Evolutionary conservation across 1,140 invertebrate genomes (phyloP).

Genomic region (Batillaria attramentaria): DNA sequence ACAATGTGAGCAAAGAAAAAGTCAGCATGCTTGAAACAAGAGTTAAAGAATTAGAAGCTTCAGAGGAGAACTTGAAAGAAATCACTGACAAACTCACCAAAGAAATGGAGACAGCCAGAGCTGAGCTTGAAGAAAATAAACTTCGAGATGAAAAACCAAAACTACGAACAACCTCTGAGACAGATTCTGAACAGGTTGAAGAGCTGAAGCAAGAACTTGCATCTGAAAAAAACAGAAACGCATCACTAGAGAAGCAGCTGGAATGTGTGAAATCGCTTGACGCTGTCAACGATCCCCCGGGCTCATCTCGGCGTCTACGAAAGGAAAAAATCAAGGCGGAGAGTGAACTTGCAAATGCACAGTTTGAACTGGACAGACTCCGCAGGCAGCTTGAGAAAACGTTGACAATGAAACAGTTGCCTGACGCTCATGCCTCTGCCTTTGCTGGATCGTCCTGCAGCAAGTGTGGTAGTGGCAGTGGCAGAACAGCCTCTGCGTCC

Average conservation of each 20-base stretch:
- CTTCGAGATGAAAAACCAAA: background rate
- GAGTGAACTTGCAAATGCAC: slow-evolving; percentile 40
- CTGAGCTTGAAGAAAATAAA: background rate
- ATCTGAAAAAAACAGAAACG: slow-evolving; percentile 19
- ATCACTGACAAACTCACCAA: background rate
- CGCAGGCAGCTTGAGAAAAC: slow-evolving; percentile 33
- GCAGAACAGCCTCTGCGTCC: no score
- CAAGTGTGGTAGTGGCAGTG: background rate
- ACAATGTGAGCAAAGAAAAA: background rate
- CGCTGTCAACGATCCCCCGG: slow-evolving; percentile 14
- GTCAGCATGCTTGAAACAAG: slow-evolving; percentile 2
- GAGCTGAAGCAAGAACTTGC: slow-evolving; percentile 19
- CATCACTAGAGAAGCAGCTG: slow-evolving; percentile 17
- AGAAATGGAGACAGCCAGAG: background rate
- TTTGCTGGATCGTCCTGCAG: background rate
- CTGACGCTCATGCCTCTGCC: background rate
- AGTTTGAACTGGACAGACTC: slow-evolving; percentile 39
- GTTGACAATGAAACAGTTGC: background rate
- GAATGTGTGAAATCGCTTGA: slow-evolving; percentile 24
- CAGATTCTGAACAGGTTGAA: background rate
- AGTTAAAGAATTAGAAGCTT: slow-evolving; percentile 22
- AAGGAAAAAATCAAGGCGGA: slow-evolving; percentile 51
- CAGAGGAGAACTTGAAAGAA: slow-evolving; percentile 13
- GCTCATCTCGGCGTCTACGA: slow-evolving; percentile 39
- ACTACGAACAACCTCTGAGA: background rate